Conservation (phyloP, 2,888 invertebrate species). For the Acleris cristana region DNA sequence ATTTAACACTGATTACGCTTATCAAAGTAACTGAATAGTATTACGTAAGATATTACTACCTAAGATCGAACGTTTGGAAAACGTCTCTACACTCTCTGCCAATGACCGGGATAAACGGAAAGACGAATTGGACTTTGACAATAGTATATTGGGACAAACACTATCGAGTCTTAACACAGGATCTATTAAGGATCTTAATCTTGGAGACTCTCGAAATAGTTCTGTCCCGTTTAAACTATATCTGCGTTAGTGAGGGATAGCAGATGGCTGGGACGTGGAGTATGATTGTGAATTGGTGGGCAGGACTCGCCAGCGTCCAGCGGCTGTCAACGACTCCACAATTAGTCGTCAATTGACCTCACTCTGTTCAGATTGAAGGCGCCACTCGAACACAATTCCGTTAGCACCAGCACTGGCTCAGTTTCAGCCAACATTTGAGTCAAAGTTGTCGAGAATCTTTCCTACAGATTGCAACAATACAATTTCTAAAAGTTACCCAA, state of each 20-base stretch:
- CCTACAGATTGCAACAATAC: neutral
- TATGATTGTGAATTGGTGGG: slow-evolving; percentile 15
- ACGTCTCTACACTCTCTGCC: neutral
- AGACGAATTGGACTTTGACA: slow-evolving; percentile 17
- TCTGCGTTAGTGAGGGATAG: neutral
- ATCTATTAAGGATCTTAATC: slow-evolving; percentile 3
- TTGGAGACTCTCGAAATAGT: neutral
- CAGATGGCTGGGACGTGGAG: neutral
- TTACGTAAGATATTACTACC: neutral
- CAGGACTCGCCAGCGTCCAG: slow-evolving; percentile 8
- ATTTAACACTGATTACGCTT: neutral
- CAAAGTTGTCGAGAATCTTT: neutral
- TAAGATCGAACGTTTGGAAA: neutral
- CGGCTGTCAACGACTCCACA: slow-evolving; percentile 56
- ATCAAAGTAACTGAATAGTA: neutral
- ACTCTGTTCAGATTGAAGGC: slow-evolving; percentile 59
- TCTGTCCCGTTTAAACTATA: neutral
- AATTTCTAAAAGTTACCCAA: slow-evolving; percentile 7
- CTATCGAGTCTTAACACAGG: slow-evolving; percentile 1
- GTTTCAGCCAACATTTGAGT: neutral
- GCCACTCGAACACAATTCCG: slow-evolving; percentile 43
- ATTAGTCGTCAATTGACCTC: slow-evolving; percentile 79
- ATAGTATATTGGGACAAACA: slow-evolving; percentile 1
- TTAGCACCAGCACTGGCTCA: neutral
- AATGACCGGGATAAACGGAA: slow-evolving; percentile 3